Percentiles rank a stretch among this genome's conserved stretches.
phyloP scores from a whole-genome alignment of 2,797 vertebrate species.

The Gobio occitaniae region DNA sequence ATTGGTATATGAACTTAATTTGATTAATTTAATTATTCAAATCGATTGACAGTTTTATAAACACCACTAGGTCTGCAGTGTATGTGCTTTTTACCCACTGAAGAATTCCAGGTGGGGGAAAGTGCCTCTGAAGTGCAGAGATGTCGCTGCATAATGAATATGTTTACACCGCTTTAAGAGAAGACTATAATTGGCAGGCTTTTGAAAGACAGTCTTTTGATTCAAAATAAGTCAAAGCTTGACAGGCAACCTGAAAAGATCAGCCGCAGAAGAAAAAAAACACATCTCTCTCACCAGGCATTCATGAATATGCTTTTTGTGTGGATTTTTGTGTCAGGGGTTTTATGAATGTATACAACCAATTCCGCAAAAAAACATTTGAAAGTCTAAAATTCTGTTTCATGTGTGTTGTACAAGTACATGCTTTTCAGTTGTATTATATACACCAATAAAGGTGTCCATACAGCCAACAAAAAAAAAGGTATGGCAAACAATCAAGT shows the following conservation, averaged over 20 bases:
- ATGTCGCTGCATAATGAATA: constrained; percentile 44
- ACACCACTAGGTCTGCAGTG: background rate
- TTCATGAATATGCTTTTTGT: constrained; percentile 38
- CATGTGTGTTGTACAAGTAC: background rate
- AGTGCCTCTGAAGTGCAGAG: constrained; percentile 20
- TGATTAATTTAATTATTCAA: background rate
- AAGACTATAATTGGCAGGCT: constrained; percentile 41
- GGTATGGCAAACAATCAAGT: constrained; percentile 16
- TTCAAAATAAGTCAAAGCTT: constrained; percentile 51
- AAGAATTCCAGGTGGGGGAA: constrained; percentile 5
- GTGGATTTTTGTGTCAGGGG: constrained; percentile 6
- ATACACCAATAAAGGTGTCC: constrained; percentile 36
- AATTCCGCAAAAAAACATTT: constrained; percentile 5
- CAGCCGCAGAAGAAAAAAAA: background rate
- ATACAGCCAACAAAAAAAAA: background rate
- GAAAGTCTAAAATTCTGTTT: constrained; percentile 20
- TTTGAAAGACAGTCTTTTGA: constrained; percentile 42
- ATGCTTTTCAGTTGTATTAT: constrained; percentile 23
- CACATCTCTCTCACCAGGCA: background rate
- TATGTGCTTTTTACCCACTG: background rate
- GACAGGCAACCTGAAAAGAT: constrained; percentile 38
- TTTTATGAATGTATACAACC: constrained; percentile 29
- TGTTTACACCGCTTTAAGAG: constrained; percentile 44
- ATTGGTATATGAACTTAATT: background rate
- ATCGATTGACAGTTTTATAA: background rate